A percentile compares a stretch with the other conserved stretches of the same genome.
Evolutionary conservation across 2,888 invertebrate species (phyloP).

Genomic region (Elegia similella): DNA sequence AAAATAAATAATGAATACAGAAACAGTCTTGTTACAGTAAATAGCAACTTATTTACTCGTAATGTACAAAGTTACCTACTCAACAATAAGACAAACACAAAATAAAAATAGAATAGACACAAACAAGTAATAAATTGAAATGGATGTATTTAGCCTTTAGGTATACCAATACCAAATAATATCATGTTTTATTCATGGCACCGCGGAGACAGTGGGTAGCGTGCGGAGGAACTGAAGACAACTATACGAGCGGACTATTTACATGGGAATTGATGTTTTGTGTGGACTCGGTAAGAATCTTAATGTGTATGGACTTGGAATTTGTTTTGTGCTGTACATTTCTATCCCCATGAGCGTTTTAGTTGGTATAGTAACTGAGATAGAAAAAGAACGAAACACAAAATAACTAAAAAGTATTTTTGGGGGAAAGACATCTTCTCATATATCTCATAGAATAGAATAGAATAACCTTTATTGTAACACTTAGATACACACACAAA

Average conservation of each 20-base stretch:
- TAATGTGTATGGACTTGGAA: background rate
- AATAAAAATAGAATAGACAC: background rate
- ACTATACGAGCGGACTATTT: background rate
- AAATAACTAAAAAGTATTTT: too few relatives aligned
- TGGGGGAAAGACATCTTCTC: too few relatives aligned
- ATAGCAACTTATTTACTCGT: too few relatives aligned
- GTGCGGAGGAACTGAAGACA: background rate
- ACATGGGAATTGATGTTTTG: background rate
- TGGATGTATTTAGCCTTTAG: background rate
- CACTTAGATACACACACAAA: too few relatives aligned
- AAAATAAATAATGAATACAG: too few relatives aligned
- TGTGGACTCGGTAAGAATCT: background rate
- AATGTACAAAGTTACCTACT: too few relatives aligned
- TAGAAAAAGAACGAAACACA: too few relatives aligned
- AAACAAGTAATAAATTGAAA: conserved; percentile 9
- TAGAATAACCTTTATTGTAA: too few relatives aligned
- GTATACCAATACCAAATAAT: background rate
- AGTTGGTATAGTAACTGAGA: too few relatives aligned
- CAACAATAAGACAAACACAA: background rate
- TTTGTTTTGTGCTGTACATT: background rate
- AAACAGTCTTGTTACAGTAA: too few relatives aligned
- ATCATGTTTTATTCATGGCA: background rate
- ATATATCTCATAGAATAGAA: too few relatives aligned
- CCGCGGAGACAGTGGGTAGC: background rate
- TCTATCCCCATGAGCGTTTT: too few relatives aligned